phyloP scores from a whole-genome alignment of 2,888 invertebrate species.

The Drosophila dives region DNA sequence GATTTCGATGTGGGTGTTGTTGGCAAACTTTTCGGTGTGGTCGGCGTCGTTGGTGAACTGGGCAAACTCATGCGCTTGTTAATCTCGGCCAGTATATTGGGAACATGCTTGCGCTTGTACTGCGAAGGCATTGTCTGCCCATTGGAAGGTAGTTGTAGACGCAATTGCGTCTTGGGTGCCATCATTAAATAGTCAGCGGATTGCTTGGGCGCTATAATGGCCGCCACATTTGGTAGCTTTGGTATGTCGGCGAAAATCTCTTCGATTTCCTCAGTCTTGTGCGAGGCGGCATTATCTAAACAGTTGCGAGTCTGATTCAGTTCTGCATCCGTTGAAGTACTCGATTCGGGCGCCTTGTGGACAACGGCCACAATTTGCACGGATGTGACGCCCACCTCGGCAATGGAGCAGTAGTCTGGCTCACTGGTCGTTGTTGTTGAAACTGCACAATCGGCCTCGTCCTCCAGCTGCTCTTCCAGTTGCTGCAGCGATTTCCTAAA shows the following conservation, averaged over 20 bases:
- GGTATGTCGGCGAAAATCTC: slow-evolving; percentile 87
- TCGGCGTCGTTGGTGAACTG: slow-evolving; percentile 74
- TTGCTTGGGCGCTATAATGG: slow-evolving; percentile 89
- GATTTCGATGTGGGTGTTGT: slow-evolving; percentile 57
- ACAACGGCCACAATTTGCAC: slow-evolving; percentile 87
- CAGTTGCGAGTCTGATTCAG: slow-evolving; percentile 1
- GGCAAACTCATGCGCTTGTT: slow-evolving; percentile 82
- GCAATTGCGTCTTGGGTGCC: slow-evolving; percentile 50
- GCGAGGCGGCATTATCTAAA: slow-evolving; percentile 62
- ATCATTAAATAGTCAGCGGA: slow-evolving; percentile 58
- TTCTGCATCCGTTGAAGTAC: slow-evolving; percentile 66
- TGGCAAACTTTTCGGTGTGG: slow-evolving; percentile 52
- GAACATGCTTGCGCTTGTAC: slow-evolving; percentile 82
- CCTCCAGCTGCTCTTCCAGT: slow-evolving; percentile 71
- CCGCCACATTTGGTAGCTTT: slow-evolving; percentile 90
- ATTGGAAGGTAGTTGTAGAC: slow-evolving; percentile 54
- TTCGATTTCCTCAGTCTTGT: slow-evolving; percentile 84
- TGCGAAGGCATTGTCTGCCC: slow-evolving; percentile 58
- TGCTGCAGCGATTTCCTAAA: slow-evolving; percentile 86
- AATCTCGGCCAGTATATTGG: slow-evolving; percentile 83
- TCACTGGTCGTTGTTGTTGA: slow-evolving; percentile 84
- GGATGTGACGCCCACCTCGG: slow-evolving; percentile 86
- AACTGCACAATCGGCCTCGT: slow-evolving; percentile 62
- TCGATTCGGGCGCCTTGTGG: slow-evolving; percentile 77
- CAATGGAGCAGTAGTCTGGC: slow-evolving; percentile 92